Evolutionary conservation across 2,888 invertebrate species (phyloP), one percentile per base, ranked within the genome.

Genomic region (Xestia rhomboidea): DNA sequence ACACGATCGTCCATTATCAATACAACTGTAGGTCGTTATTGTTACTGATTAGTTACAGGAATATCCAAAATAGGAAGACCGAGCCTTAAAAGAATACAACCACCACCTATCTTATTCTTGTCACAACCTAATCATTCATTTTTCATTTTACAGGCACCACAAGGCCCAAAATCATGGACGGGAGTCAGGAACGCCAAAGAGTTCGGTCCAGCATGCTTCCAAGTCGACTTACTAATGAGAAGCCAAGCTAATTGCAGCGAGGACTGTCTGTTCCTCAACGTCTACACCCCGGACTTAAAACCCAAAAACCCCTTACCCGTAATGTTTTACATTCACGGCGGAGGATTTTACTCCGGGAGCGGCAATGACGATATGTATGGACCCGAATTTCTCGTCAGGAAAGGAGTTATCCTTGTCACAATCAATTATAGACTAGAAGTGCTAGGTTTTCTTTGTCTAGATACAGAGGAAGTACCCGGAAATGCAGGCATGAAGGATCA

Each of bases 401-500:
- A 93, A 60, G 91, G 86, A 18, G 91, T 95, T 0, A 84, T 95
- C 15, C 70, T 94, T 1, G 94, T 95, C 1, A 94, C 94, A 2
- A 85, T 94, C 30, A 95, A 95, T 82, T 95, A 94, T 78, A 92
- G 95, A 76, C 84, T 94, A 1, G 94, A 92, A 77, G 90, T 84
- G 0, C 78, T 95, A 1, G 95, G 94, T 5, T 95, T 94, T 77
- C 89, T 95, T 10, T 92, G 92, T 34, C 74, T 94, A 11, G 92
- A 93, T 46, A 92, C 88, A 15, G 84, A 89, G 79, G 92, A 94
- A 24, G 92, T 93, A 3, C 93, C 94, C 0, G 94, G 94, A 4
- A 94, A 94, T 74, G 93, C 94, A 18, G 94, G 92, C 0, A 85
- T 94, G 87, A 94, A 94, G 78, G 94, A 94, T 67, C 94, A 94